These are phyloP conservation scores for Napeogenes inachia DNA, from an alignment of 2,888 invertebrate genomes.

Conservation along the genomic window DNA sequence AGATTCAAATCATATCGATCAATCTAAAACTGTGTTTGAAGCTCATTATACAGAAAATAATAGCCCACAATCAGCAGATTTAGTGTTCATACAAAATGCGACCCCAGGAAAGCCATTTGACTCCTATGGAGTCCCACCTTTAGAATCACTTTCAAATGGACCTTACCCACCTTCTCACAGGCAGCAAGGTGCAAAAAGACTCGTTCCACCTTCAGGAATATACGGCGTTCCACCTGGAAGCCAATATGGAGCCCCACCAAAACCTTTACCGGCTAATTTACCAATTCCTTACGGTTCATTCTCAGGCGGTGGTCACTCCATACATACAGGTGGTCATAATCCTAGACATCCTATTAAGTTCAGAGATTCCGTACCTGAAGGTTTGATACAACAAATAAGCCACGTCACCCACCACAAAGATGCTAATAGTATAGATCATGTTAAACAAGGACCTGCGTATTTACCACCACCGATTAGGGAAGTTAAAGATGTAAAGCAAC, in stretches of 20 bases:
- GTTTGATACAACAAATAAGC: conserved; percentile 81
- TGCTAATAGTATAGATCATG: conserved; percentile 74
- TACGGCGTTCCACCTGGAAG: conserved; percentile 80
- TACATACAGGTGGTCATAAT: conserved; percentile 57
- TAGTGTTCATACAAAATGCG: conserved; percentile 41
- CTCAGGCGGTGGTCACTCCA: conserved; percentile 64
- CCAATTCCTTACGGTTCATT: conserved; percentile 65
- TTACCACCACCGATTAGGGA: conserved; percentile 81
- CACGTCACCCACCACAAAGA: conserved; percentile 81
- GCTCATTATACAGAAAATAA: conserved; percentile 69
- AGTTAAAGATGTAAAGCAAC: conserved; percentile 64
- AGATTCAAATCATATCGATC: conserved; percentile 68
- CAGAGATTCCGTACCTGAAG: conserved; percentile 84
- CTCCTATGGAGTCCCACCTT: conserved; percentile 62
- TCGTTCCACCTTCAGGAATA: conserved; percentile 78
- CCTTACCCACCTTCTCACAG: conserved; percentile 56
- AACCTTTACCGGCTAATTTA: conserved; percentile 48
- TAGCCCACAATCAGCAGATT: conserved; percentile 41
- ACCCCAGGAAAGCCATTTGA: conserved; percentile 49
- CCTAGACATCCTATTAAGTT: conserved; percentile 83
- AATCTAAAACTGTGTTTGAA: conserved; percentile 71
- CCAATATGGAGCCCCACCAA: conserved; percentile 65
- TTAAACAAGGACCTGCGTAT: conserved; percentile 73
- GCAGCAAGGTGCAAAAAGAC: conserved; percentile 70
- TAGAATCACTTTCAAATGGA: conserved; percentile 63